These are phyloP conservation scores for Oriolus oriolus DNA, from an alignment of 2,113 vertebrate species.

Conservation along the genomic window DNA sequence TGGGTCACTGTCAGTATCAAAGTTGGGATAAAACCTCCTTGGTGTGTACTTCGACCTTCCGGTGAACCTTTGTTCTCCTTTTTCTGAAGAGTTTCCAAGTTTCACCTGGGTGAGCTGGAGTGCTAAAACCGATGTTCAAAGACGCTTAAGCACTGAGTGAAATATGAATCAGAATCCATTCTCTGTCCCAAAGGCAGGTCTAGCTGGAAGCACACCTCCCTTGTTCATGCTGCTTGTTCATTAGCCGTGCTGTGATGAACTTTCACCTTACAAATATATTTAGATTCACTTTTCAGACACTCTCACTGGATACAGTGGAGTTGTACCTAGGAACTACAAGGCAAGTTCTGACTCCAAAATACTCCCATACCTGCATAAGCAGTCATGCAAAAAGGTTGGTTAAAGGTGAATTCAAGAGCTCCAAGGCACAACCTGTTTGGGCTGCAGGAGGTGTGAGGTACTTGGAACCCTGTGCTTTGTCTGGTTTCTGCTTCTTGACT, in stretches of 20 bases:
- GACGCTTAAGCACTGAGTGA: background rate
- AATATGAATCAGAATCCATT: background rate
- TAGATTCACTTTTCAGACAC: background rate
- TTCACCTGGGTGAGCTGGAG: accelerated
- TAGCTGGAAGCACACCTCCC: background rate
- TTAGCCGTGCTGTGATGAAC: background rate
- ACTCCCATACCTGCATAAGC: background rate
- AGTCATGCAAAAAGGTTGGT: background rate
- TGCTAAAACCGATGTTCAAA: background rate
- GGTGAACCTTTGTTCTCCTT: background rate
- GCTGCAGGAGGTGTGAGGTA: background rate
- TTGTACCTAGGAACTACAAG: background rate
- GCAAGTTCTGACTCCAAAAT: background rate
- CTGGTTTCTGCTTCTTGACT: background rate
- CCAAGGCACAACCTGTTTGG: background rate
- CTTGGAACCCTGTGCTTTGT: background rate
- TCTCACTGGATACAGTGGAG: background rate
- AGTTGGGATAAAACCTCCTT: background rate
- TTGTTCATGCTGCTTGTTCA: background rate
- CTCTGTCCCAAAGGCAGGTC: background rate
- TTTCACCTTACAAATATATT: background rate
- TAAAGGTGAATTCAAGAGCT: background rate
- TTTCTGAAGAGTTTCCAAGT: background rate
- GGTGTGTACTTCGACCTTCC: background rate
- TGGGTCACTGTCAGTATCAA: background rate